Evolutionary conservation across 2,888 invertebrate species (phyloP).

Genomic region (Gastrophysa polygoni): DNA sequence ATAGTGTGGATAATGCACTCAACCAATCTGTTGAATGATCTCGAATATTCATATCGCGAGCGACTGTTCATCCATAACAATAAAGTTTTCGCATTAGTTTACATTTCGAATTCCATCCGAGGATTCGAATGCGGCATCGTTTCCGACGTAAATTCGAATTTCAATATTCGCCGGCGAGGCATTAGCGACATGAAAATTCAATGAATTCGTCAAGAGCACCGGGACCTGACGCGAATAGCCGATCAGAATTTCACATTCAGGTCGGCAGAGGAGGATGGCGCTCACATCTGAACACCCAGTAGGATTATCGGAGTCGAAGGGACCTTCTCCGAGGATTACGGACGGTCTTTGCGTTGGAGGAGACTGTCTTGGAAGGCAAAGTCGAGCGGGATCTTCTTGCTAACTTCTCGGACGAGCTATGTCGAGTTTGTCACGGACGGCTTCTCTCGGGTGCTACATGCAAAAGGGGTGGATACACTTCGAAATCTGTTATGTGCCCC

Average conservation of each 20-base stretch:
- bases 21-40: too few relatives aligned
- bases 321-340: background rate
- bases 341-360: too few relatives aligned
- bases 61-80: background rate
- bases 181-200: conserved; percentile 41
- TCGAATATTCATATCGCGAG: too few relatives aligned
- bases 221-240: conserved; percentile 39
- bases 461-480: too few relatives aligned
- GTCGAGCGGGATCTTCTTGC: too few relatives aligned
- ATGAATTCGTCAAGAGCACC: conserved; percentile 43
- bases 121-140: conserved; percentile 14
- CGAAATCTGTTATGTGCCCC: too few relatives aligned
- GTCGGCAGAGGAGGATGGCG: conserved; percentile 19
- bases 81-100: background rate
- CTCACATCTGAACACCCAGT: conserved; percentile 20
- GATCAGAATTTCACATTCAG: conserved; percentile 35
- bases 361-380: too few relatives aligned
- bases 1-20: too few relatives aligned
- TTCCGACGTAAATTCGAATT: conserved; percentile 31
- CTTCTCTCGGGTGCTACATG: too few relatives aligned
- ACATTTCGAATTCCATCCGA: background rate
- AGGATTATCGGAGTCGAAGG: conserved; percentile 13
- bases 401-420: too few relatives aligned
- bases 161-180: conserved; percentile 31
- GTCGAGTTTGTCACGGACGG: too few relatives aligned